Percentiles rank a stretch among this genome's conserved stretches.
These are phyloP conservation scores for Phenacoccus solenopsis DNA, from an alignment of 1,140 invertebrate species.

Conservation along the genomic window DNA sequence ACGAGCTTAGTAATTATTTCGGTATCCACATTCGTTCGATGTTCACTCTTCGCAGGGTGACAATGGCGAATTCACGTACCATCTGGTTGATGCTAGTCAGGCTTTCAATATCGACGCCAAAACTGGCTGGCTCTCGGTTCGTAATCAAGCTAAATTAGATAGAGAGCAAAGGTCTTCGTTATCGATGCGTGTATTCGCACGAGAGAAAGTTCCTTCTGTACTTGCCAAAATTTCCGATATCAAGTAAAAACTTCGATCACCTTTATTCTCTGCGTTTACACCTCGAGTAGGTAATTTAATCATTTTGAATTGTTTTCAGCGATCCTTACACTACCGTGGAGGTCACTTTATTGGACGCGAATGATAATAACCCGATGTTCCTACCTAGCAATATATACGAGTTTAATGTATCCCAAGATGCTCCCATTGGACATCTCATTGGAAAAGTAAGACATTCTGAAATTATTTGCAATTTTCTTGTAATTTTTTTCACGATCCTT, in stretches of 20 bases:
- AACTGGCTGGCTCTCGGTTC: slow-evolving; percentile 73
- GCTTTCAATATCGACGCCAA: slow-evolving; percentile 66
- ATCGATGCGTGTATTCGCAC: slow-evolving; percentile 56
- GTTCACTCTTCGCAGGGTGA: slow-evolving; percentile 42
- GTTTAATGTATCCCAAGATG: slow-evolving; percentile 53
- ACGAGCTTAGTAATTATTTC: no score
- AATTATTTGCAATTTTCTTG: background rate
- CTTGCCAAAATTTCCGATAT: slow-evolving; percentile 21
- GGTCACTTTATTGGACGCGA: slow-evolving; percentile 67
- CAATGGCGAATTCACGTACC: slow-evolving; percentile 69
- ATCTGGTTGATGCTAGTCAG: slow-evolving; percentile 54
- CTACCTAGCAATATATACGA: slow-evolving; percentile 68
- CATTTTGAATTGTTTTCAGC: slow-evolving; percentile 30
- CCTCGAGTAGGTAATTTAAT: no score
- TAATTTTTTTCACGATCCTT: background rate
- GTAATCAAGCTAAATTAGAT: slow-evolving; percentile 61
- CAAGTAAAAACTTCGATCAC: background rate
- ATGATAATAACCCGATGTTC: slow-evolving; percentile 76
- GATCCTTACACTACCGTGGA: slow-evolving; percentile 58
- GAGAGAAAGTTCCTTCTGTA: slow-evolving; percentile 55
- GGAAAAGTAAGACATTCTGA: slow-evolving; percentile 38
- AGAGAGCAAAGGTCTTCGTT: slow-evolving; percentile 56
- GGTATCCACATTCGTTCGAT: background rate
- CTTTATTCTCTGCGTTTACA: background rate
- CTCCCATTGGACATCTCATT: slow-evolving; percentile 50